phyloP scores from a whole-genome alignment of 2,113 vertebrate species.

The Daubentonia madagascariensis region DNA sequence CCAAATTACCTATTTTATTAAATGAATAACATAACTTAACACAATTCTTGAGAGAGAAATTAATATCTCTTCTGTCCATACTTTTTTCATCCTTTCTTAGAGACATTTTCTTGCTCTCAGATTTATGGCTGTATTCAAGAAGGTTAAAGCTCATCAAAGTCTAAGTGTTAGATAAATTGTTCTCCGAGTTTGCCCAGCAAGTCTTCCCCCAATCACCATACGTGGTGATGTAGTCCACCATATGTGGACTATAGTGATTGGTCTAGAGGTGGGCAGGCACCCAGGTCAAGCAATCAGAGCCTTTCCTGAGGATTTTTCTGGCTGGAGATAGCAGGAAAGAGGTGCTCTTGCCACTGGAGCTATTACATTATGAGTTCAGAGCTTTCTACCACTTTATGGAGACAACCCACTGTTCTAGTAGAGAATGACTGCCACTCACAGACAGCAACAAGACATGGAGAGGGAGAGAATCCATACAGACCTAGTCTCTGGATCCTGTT shows the following conservation, averaged over 20 bases:
- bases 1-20: not conserved
- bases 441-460: not conserved
- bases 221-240: no score
- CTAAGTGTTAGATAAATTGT: not conserved
- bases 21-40: not conserved
- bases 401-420: not conserved
- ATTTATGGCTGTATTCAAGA: not conserved
- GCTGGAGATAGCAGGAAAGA: not conserved
- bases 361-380: not conserved
- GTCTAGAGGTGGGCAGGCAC: not conserved
- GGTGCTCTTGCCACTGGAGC: not conserved
- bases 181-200: not conserved
- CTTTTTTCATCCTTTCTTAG: not conserved
- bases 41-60: not conserved
- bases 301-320: not conserved
- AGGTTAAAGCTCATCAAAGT: not conserved
- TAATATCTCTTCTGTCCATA: not conserved
- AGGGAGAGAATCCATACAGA: not conserved
- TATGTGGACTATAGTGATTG: not conserved
- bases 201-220: not conserved
- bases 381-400: not conserved
- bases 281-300: not conserved
- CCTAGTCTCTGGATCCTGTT: not conserved
- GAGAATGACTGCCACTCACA: not conserved
- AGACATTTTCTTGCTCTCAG: not conserved